These are phyloP conservation scores for Chaenocephalus aceratus DNA, from an alignment of 2,113 vertebrate genomes.

Conservation along the genomic window DNA sequence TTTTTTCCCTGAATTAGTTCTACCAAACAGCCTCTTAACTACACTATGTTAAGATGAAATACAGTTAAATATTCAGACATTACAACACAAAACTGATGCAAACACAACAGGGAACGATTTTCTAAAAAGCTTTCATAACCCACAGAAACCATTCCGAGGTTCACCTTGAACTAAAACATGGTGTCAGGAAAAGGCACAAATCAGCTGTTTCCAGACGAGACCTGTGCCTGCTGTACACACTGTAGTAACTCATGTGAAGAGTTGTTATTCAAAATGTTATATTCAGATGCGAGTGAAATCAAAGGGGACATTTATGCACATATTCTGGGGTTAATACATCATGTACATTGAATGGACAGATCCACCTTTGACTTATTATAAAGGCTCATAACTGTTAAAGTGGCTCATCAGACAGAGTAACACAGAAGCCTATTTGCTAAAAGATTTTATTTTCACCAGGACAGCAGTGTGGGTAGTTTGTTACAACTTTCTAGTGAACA, in stretches of 20 bases:
- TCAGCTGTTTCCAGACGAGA: background rate
- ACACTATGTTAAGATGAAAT: conserved; percentile 71
- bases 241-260: background rate
- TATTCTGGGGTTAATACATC: background rate
- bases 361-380: background rate
- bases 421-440: background rate
- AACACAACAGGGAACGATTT: conserved; percentile 59
- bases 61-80: conserved; percentile 74
- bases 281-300: background rate
- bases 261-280: background rate
- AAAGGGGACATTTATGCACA: background rate
- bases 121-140: conserved; percentile 28
- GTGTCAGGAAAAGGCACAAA: conserved; percentile 1
- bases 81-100: conserved; percentile 72
- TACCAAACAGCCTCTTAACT: conserved; percentile 70
- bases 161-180: background rate
- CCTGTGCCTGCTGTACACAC: background rate
- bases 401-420: background rate
- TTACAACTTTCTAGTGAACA: conserved; percentile 22
- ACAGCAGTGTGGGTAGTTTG: conserved; percentile 44
- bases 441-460: background rate
- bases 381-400: background rate
- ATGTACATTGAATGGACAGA: background rate
- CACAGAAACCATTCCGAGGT: conserved; percentile 37
- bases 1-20: conserved; percentile 78